Evolutionary conservation across 1,140 invertebrate species (phyloP), one percentile per base, ranked within the genome.

Genomic region (Pachyrhynchus sulphureomaculatus): DNA sequence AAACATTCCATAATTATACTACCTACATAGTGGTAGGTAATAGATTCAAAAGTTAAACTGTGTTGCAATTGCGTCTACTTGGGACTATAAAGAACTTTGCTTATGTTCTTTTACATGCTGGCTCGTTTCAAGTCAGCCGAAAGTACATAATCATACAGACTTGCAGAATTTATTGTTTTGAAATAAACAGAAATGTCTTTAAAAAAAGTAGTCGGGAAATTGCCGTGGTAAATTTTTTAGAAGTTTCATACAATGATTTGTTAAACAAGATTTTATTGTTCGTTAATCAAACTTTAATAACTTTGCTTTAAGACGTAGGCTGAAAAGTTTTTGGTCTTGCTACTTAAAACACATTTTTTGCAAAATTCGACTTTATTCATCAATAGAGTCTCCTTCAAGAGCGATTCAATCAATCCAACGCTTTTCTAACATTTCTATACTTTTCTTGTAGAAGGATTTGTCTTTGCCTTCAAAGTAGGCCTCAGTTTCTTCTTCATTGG

Each of bases 121-220:
- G 39, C 20, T 42, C 39, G 13, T 42, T 42, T 42, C 39, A 42
- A 15, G 39, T 42, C 20, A 15, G 39, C 39, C 39, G 39, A 42
- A 42, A 42, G 10, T 10, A 10, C 13, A 18, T 18, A 42, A n/a
- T 42, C 39, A 42, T 42, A 18, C 39, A 42, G 18, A 42, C 39
- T 42, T 42, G 39, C 39, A 42, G 18, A 42, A 42, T 18, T n/a
- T 18, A 42, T 42, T 42, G 39, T 42, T 42, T 42, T 42, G 39
- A n/a, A 18, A 42, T 15, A 42, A 13, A 13, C 10, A 9, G 33
- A 12, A 13, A 13, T 13, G 33, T 34, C 18, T 42, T 42, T 18
- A 9, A 42, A 42, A 42, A 8, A 42, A 20, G 20, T 10, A 42
- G 18, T 42, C 18, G 39, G 39, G 20, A 42, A 42, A 42, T 42